Evolutionary conservation across 2,888 invertebrate species (phyloP).

Genomic region (Yponomeuta sedellus): DNA sequence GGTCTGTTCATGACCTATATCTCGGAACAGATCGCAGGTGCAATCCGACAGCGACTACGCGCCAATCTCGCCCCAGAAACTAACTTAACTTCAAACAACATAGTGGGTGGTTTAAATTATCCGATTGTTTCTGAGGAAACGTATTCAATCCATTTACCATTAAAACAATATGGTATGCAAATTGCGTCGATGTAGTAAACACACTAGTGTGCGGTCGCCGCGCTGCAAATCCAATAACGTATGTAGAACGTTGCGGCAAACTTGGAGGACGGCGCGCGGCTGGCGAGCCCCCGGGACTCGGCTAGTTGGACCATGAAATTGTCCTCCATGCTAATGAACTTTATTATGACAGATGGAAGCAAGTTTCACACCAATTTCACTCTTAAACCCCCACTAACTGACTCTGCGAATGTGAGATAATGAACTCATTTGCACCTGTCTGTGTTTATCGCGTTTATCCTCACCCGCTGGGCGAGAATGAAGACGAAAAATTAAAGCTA

Average conservation of each 20-base stretch:
- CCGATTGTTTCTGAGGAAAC: not conserved
- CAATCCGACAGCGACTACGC: slow-evolving; percentile 31
- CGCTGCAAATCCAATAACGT: slow-evolving; percentile 2
- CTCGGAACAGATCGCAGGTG: slow-evolving; percentile 42
- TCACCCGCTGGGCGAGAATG: not conserved
- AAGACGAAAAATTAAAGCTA: slow-evolving; percentile 1
- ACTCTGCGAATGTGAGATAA: not conserved
- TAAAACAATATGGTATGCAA: not conserved
- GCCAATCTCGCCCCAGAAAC: slow-evolving; percentile 13
- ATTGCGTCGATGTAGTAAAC: not conserved
- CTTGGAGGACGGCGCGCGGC: not conserved
- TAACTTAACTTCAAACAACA: not conserved
- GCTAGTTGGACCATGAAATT: slow-evolving; percentile 3
- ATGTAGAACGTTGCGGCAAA: not conserved
- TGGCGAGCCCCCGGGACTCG: not conserved
- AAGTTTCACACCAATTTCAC: not conserved
- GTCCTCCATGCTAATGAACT: slow-evolving; percentile 1
- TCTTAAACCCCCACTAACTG: not conserved
- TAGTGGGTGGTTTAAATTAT: not conserved
- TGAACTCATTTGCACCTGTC: not conserved
- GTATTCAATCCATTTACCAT: not conserved
- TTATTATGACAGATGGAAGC: not conserved
- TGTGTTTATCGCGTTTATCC: not conserved
- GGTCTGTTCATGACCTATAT: slow-evolving; percentile 68
- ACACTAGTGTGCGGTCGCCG: not conserved